Evolutionary conservation across 2,888 invertebrate genomes (phyloP).

Genomic region (Hypolimnas misippus): DNA sequence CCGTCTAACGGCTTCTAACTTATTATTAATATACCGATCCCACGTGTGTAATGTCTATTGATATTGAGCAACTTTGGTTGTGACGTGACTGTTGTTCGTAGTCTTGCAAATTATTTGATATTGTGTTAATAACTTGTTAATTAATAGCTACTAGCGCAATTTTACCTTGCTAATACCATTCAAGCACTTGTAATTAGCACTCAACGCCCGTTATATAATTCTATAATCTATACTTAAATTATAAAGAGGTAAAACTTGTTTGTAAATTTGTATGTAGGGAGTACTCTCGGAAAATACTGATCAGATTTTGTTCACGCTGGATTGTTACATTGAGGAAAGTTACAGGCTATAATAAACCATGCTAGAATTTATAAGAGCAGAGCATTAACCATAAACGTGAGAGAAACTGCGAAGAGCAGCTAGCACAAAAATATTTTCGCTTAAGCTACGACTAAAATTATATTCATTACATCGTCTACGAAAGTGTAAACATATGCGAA

Average conservation of each 20-base stretch:
- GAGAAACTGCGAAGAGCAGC: too few relatives aligned
- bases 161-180: neutral
- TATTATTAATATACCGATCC: constrained; percentile 24
- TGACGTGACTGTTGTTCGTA: constrained; percentile 6
- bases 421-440: too few relatives aligned
- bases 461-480: neutral
- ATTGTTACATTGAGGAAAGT: too few relatives aligned
- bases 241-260: too few relatives aligned
- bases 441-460: too few relatives aligned
- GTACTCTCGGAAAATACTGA: too few relatives aligned
- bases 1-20: constrained; percentile 28
- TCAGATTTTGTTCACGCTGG: too few relatives aligned
- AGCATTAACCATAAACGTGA: neutral
- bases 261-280: too few relatives aligned
- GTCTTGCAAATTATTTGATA: neutral
- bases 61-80: neutral
- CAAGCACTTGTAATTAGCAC: neutral
- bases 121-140: neutral
- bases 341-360: too few relatives aligned
- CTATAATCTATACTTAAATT: too few relatives aligned
- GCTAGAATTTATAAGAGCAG: too few relatives aligned
- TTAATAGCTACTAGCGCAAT: neutral
- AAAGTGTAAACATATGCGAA: constrained; percentile 1
- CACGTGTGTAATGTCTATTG: constrained; percentile 21
- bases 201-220: too few relatives aligned